Conservation (phyloP, 2,797 vertebrate genomes). For the Oryzias dopingdopingensis region DNA sequence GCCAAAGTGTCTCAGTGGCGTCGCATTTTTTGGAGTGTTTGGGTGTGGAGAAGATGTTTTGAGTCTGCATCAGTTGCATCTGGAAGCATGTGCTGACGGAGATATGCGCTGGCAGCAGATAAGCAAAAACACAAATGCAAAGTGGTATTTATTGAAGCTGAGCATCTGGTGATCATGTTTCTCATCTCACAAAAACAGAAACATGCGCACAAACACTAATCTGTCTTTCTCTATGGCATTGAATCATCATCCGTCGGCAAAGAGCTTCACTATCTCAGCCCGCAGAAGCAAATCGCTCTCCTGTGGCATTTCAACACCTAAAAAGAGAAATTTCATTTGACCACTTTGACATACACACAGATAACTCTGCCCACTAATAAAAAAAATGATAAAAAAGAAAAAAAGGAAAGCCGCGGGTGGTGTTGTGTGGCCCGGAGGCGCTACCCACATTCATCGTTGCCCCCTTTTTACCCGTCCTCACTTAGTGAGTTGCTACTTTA, state of each 20-base stretch:
- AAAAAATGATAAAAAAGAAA: too few relatives aligned
- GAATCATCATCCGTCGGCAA: constrained; percentile 26
- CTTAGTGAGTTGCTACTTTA: too few relatives aligned
- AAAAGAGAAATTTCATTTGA: constrained; percentile 49
- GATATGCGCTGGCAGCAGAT: background rate
- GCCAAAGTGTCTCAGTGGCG: background rate
- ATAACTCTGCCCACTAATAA: too few relatives aligned
- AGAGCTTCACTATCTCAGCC: constrained; percentile 34
- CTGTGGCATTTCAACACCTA: constrained; percentile 59
- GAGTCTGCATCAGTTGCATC: background rate
- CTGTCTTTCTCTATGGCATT: background rate
- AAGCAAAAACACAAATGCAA: constrained; percentile 7
- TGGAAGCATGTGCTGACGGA: background rate
- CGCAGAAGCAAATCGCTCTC: constrained; percentile 50
- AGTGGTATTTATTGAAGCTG: background rate
- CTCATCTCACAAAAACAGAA: constrained; percentile 8
- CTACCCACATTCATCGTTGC: too few relatives aligned
- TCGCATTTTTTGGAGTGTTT: background rate
- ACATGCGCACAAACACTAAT: constrained; percentile 13
- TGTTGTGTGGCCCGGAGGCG: too few relatives aligned
- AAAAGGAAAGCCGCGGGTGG: too few relatives aligned
- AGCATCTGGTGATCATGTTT: background rate
- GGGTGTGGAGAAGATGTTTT: background rate
- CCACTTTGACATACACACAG: constrained; percentile 36
- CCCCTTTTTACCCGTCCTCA: too few relatives aligned